phyloP scores from a whole-genome alignment of 2,113 vertebrate species.

The Ptilonorhynchus violaceus region DNA sequence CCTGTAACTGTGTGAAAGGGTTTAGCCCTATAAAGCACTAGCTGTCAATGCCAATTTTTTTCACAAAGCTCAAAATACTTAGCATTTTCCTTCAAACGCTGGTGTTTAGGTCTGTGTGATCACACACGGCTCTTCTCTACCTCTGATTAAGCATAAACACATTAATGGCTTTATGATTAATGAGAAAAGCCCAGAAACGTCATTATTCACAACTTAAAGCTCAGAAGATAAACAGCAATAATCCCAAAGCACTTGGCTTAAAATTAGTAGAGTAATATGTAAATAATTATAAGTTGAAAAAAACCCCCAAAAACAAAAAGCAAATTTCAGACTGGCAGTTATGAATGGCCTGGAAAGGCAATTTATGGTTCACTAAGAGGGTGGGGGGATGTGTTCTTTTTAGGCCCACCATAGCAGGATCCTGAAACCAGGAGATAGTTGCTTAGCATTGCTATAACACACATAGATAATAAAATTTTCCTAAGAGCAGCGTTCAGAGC shows the following conservation, averaged over 20 bases:
- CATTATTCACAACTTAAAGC: not conserved
- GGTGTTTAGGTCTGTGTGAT: not conserved
- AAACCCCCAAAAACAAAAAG: not conserved
- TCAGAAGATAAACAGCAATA: not conserved
- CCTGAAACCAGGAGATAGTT: not conserved
- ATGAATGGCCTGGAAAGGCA: not conserved
- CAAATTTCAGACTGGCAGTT: not conserved
- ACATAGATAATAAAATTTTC: not conserved
- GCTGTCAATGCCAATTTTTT: not conserved
- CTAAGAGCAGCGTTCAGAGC: not conserved
- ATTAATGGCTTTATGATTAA: not conserved
- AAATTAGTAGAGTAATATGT: not conserved
- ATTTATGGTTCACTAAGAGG: not conserved
- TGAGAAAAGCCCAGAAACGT: not conserved
- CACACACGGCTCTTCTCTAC: not conserved
- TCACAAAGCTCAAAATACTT: not conserved
- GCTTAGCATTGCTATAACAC: not conserved
- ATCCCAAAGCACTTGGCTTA: not conserved
- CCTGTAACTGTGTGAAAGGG: not conserved
- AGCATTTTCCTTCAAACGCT: not conserved
- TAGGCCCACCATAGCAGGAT: not conserved
- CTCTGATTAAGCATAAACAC: not conserved
- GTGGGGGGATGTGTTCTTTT: not conserved
- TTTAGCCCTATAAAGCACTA: not conserved
- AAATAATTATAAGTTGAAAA: not conserved